These are phyloP conservation scores for Gymnocheta viridis DNA, from an alignment of 2,888 invertebrate species.

Conservation along the genomic window DNA sequence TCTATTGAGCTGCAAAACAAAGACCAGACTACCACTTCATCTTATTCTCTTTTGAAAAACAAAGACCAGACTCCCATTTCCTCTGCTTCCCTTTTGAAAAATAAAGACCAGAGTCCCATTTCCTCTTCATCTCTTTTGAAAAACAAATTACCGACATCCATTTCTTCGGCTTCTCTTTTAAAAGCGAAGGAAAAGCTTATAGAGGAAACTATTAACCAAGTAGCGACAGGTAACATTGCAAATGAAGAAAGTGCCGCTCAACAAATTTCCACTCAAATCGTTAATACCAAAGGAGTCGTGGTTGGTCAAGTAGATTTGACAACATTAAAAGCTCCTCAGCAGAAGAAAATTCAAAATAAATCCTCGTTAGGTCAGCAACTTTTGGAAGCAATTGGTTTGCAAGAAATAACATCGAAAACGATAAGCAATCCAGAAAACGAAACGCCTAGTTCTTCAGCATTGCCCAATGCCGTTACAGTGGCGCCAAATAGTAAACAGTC, in stretches of 20 bases:
- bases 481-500: slow-evolving; percentile 68
- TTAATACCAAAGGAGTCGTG: background rate
- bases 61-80: slow-evolving; percentile 8
- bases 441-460: slow-evolving; percentile 38
- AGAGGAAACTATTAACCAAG: slow-evolving; percentile 40
- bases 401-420: slow-evolving; percentile 69
- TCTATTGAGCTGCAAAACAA: slow-evolving; percentile 18
- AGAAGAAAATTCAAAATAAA: slow-evolving; percentile 59
- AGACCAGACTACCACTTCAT: background rate
- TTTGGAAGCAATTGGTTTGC: slow-evolving; percentile 77
- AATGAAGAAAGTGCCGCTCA: slow-evolving; percentile 1
- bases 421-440: slow-evolving; percentile 39
- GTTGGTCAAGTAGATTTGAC: background rate
- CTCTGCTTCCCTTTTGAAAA: background rate
- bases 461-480: background rate
- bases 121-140: background rate
- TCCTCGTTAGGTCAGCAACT: slow-evolving; percentile 76
- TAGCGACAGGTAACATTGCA: background rate
- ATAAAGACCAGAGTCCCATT: slow-evolving; percentile 1
- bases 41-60: background rate
- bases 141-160: slow-evolving; percentile 1
- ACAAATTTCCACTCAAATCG: slow-evolving; percentile 1
- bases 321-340: background rate
- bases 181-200: slow-evolving; percentile 29
- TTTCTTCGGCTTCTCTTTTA: slow-evolving; percentile 2